phyloP scores from a whole-genome alignment of 2,888 invertebrate species.

The Andricus quercusramuli region DNA sequence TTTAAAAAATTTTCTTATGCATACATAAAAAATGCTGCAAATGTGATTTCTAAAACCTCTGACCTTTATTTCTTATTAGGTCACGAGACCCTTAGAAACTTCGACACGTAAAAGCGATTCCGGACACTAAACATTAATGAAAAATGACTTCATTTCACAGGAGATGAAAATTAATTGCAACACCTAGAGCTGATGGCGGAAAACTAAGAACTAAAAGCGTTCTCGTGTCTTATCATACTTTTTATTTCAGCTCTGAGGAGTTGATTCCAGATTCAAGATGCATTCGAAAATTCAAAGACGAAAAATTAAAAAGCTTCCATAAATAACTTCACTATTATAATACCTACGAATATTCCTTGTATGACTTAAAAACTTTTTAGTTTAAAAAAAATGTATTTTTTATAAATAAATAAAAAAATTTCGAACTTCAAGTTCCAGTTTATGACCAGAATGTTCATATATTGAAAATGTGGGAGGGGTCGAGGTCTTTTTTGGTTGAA shows the following conservation, averaged over 20 bases:
- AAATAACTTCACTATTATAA: neutral
- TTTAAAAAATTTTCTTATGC: neutral
- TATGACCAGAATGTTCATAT: too few species aligned
- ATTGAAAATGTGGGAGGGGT: too few species aligned
- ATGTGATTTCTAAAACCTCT: neutral
- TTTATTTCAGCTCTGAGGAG: constrained; percentile 4
- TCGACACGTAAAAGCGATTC: constrained; percentile 4
- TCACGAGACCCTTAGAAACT: neutral
- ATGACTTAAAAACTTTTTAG: too few species aligned
- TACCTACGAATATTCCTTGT: neutral
- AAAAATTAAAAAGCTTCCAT: neutral
- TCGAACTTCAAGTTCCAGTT: too few species aligned
- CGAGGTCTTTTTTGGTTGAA: too few species aligned
- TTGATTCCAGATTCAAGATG: neutral
- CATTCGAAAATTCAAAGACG: neutral
- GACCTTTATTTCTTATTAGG: neutral
- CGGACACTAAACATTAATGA: neutral
- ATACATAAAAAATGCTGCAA: neutral
- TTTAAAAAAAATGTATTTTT: too few species aligned
- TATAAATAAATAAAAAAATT: too few species aligned
- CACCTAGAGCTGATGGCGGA: constrained; percentile 8
- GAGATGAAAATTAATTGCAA: constrained; percentile 31
- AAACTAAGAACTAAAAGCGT: constrained; percentile 33
- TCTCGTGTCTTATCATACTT: constrained; percentile 24
- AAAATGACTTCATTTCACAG: constrained; percentile 27